These are phyloP conservation scores for Numida meleagris DNA, from an alignment of 2,113 vertebrate species.

Conservation along the genomic window DNA sequence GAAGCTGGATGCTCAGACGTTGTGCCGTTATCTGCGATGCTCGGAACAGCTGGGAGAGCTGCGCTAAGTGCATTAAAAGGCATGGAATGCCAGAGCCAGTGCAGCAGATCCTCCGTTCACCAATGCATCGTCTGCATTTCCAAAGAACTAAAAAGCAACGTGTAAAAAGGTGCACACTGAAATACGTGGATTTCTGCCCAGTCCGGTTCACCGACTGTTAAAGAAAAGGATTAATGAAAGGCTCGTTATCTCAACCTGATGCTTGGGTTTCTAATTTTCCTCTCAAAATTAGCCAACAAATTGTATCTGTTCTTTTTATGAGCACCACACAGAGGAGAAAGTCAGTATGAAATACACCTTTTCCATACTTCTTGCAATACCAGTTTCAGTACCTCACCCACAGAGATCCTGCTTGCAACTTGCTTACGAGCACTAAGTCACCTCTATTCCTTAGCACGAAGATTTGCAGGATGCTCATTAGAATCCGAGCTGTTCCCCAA, in stretches of 20 bases:
- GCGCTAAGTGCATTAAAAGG: background rate
- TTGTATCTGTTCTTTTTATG: background rate
- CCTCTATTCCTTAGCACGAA: background rate
- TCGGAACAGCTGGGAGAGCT: background rate
- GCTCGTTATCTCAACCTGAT: conserved; percentile 52
- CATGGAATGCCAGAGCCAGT: background rate
- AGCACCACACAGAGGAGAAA: rapidly evolving
- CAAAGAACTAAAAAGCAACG: background rate
- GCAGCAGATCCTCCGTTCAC: background rate
- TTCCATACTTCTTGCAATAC: background rate
- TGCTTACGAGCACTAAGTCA: background rate
- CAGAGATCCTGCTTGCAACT: background rate
- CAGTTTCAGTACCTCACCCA: background rate
- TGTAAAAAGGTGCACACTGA: background rate
- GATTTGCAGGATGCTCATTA: background rate
- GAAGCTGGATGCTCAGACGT: background rate
- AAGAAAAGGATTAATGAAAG: conserved; percentile 48
- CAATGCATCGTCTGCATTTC: background rate
- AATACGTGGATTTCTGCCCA: background rate
- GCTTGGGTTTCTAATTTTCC: conserved; percentile 53
- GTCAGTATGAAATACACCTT: background rate
- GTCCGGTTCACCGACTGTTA: background rate
- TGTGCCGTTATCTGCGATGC: background rate
- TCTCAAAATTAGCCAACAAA: background rate
- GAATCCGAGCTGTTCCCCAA: background rate